These are phyloP conservation scores for Ophiodon elongatus DNA, from an alignment of 2,113 vertebrate genomes.

Conservation along the genomic window DNA sequence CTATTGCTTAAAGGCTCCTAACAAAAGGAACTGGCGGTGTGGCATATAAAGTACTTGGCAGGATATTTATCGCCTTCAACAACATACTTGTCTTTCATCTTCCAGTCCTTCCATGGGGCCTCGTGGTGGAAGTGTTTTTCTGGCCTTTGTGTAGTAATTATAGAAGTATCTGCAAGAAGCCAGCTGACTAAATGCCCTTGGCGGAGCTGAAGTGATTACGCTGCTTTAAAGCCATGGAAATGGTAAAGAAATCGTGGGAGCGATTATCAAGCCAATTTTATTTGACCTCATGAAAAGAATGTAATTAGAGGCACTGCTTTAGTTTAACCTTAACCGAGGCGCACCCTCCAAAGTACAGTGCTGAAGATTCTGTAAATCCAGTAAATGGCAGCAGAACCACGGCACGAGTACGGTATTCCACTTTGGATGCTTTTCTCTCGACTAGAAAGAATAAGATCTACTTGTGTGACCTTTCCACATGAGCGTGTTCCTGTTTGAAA, in stretches of 20 bases:
- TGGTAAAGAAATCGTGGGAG: slow-evolving; percentile 50
- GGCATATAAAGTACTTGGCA: slow-evolving; percentile 57
- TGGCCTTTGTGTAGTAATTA: slow-evolving; percentile 71
- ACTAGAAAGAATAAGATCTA: slow-evolving; percentile 7
- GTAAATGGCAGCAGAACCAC: not conserved
- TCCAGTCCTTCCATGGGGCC: slow-evolving; percentile 41
- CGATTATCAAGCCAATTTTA: slow-evolving; percentile 55
- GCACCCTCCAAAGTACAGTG: slow-evolving; percentile 17
- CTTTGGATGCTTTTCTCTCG: slow-evolving; percentile 9
- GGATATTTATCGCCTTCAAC: slow-evolving; percentile 36
- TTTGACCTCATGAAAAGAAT: slow-evolving; percentile 48
- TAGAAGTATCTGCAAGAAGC: slow-evolving; percentile 69
- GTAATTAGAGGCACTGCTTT: slow-evolving; percentile 11
- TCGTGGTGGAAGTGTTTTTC: slow-evolving; percentile 60
- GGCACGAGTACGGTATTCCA: slow-evolving; percentile 19
- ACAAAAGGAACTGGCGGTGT: slow-evolving; percentile 58
- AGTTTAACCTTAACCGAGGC: slow-evolving; percentile 18
- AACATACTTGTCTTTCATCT: slow-evolving; percentile 51
- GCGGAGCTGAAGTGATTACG: slow-evolving; percentile 53
- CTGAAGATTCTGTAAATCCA: slow-evolving; percentile 13
- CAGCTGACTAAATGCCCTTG: slow-evolving; percentile 56
- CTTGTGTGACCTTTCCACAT: slow-evolving; percentile 44
- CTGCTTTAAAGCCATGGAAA: slow-evolving; percentile 71
- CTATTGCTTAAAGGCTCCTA: slow-evolving; percentile 64
- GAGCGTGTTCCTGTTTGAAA: slow-evolving; percentile 68